Conservation (phyloP, 2,113 vertebrate genomes). For the Myiopsitta monachus region DNA sequence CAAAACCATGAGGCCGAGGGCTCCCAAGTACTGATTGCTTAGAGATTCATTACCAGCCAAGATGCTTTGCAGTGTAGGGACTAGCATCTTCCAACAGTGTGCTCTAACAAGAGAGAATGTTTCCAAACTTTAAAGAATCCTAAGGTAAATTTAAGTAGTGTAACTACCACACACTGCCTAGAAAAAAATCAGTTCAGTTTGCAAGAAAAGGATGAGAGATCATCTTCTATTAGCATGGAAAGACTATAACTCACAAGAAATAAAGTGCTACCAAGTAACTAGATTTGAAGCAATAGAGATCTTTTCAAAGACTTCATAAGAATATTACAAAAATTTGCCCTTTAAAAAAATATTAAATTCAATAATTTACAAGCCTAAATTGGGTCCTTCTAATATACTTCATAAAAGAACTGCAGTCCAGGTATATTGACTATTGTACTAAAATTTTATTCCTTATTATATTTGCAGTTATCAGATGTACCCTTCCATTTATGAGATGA, state of each 20-base stretch:
- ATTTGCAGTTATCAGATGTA: background rate
- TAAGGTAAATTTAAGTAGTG: background rate
- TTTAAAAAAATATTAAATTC: background rate
- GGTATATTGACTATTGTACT: background rate
- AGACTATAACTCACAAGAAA: background rate
- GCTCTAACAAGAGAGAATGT: background rate
- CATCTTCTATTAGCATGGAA: background rate
- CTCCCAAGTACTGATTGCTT: background rate
- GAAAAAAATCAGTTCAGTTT: background rate
- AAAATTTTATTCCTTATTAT: background rate
- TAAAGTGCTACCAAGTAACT: background rate
- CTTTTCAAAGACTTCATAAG: background rate
- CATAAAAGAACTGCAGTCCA: background rate
- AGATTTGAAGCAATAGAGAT: background rate
- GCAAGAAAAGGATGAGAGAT: background rate
- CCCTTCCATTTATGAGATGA: background rate
- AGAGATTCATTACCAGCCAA: background rate
- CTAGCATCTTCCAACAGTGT: background rate
- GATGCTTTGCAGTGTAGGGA: background rate
- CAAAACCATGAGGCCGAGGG: background rate
- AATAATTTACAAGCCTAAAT: background rate
- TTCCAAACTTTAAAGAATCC: background rate
- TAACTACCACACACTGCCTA: background rate
- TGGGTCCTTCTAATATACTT: background rate
- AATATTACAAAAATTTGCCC: background rate